Evolutionary conservation across 2,113 vertebrate genomes (phyloP), one percentile per base, ranked within the genome.

Genomic region (Anarhynchus alexandrinus): DNA sequence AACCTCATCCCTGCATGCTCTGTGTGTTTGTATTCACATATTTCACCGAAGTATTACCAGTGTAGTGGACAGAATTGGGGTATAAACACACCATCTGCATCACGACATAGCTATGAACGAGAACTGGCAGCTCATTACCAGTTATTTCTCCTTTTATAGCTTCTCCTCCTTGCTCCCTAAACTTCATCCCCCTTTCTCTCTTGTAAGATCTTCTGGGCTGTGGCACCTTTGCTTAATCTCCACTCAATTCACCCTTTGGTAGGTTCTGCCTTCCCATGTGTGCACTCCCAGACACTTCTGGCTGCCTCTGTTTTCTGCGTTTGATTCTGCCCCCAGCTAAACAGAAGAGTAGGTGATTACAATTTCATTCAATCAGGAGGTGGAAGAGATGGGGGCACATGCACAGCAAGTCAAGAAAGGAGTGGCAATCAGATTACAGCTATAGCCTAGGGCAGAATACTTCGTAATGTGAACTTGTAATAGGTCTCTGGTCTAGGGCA

Each of bases 341-440:
- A 90, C 51, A 95, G 47, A 78, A 83, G 52, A 93, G 71, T 47
- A 47, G n/a, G 72, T 59, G 82, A 96, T 96, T 88, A 88, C 74
- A 81, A 52, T 97, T 95, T 90, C 79, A 92, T 92, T 97, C 89
- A 86, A 34, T 94, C 79, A 92, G 79, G 71, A 94, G 90, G 76
- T 81, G 55, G 91, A 95, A 72, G 76, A 93, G 90, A 74, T 93
- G 59, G 85, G 73, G 74, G 38, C 73, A 77, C 62, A 87, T 38
- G 78, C 94, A 91, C 77, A 96, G 70, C 93, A 95, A 95, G 91
- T 80, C 1, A 5, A 89, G 91, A 82, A 92, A 93, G 87, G 47
- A 95, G 87, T 61, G 74, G 95, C 92, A 94, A 91, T 93, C 82
- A 92, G 91, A 97, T 96, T 88, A 96, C 59, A 81, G 74, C 87